These are phyloP conservation scores for Helleia helle DNA, from an alignment of 2,888 invertebrate genomes.

Conservation along the genomic window DNA sequence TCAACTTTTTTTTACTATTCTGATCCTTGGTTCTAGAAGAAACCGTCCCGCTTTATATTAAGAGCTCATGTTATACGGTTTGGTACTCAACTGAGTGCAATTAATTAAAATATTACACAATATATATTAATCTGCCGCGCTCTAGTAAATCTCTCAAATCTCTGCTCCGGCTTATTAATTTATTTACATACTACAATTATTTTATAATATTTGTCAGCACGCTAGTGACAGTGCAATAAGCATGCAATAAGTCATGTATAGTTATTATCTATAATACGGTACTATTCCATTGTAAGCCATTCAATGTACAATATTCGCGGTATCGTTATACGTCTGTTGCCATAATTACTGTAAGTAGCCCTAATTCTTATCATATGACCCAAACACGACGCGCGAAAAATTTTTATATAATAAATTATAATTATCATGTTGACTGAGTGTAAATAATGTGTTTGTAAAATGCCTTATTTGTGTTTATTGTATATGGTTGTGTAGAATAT, in stretches of 20 bases:
- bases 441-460: slow-evolving; percentile 32
- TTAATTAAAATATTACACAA: no score
- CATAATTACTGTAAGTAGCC: neutral
- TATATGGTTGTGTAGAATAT: slow-evolving; percentile 9
- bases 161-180: no score
- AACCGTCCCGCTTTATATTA: no score
- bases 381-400: neutral
- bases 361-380: neutral
- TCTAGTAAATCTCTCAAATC: no score
- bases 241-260: neutral
- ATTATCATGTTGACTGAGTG: slow-evolving; percentile 36
- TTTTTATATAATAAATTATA: slow-evolving; percentile 1
- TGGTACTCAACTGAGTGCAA: no score
- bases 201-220: neutral
- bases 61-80: no score
- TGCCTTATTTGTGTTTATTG: neutral
- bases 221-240: no score
- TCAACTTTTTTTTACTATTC: no score
- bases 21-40: no score
- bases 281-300: neutral
- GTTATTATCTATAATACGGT: neutral
- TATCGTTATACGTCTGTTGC: neutral
- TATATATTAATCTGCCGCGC: no score
- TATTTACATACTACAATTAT: neutral
- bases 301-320: neutral